Percentiles rank a stretch among this genome's conserved stretches.
phyloP scores from a whole-genome alignment of 2,113 vertebrate genomes.

The Myodes glareolus region DNA sequence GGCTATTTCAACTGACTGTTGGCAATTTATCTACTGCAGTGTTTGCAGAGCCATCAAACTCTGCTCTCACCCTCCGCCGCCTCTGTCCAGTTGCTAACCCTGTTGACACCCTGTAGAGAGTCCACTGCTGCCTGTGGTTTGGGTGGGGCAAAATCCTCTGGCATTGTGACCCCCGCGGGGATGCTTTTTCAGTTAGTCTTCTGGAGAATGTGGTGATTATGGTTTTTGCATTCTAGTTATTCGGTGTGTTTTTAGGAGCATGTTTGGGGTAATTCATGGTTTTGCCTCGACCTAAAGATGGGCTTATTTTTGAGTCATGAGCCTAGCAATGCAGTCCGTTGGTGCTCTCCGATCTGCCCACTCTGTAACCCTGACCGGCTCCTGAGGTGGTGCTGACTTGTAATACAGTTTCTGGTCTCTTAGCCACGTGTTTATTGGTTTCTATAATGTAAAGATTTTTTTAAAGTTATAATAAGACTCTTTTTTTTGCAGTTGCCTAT shows the following conservation, averaged over 20 bases:
- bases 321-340: neutral
- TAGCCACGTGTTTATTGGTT: neutral
- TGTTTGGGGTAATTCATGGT: neutral
- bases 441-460: neutral
- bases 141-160: neutral
- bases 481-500: constrained; percentile 1
- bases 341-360: neutral
- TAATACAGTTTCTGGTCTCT: neutral
- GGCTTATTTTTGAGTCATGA: constrained; percentile 57
- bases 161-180: neutral
- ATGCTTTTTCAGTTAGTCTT: constrained; percentile 11
- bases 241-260: constrained; percentile 8
- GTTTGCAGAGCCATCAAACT: neutral
- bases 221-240: constrained; percentile 11
- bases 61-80: neutral
- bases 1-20: neutral
- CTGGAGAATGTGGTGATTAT: neutral
- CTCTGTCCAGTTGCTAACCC: neutral
- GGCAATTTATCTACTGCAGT: neutral
- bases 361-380: neutral
- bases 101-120: neutral
- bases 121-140: neutral
- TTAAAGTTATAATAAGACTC: neutral
- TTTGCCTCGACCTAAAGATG: neutral
- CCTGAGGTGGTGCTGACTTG: constrained; percentile 25